Percentiles rank a stretch among this genome's conserved stretches.
Conservation (phyloP, 1,140 invertebrate species). For the Ruditapes philippinarum region DNA sequence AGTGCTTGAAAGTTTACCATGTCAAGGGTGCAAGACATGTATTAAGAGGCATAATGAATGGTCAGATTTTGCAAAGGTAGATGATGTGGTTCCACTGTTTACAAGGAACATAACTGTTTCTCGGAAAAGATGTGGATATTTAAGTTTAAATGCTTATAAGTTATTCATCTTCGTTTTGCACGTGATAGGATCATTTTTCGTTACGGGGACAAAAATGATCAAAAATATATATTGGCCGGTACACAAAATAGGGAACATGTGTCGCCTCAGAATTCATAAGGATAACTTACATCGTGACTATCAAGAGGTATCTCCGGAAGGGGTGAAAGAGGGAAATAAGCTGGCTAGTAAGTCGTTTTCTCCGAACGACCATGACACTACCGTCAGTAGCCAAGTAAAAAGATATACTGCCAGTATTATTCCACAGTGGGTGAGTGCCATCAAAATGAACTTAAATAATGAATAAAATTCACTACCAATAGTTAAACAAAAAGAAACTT, state of each 20-base stretch:
- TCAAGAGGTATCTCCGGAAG: background rate
- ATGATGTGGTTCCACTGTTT: constrained; percentile 30
- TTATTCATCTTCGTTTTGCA: background rate
- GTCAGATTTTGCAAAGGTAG: constrained; percentile 33
- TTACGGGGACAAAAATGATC: background rate
- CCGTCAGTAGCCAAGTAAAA: too few species aligned
- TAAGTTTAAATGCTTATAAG: background rate
- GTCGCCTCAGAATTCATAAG: background rate
- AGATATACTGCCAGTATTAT: too few species aligned
- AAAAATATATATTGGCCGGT: background rate
- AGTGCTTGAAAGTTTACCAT: background rate
- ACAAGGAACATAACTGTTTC: background rate
- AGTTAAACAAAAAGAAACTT: too few species aligned
- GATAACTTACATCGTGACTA: background rate
- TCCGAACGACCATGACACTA: too few species aligned
- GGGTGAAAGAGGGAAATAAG: background rate
- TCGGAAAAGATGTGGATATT: background rate
- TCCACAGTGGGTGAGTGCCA: too few species aligned
- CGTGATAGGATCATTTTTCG: background rate
- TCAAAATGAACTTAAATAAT: too few species aligned
- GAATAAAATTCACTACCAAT: too few species aligned
- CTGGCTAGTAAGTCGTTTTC: background rate
- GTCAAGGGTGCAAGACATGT: background rate
- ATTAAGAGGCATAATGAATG: constrained; percentile 9
- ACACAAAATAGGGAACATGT: too few species aligned